Conservation (phyloP, 2,888 invertebrate genomes). For the Stenotaenia linearis region DNA sequence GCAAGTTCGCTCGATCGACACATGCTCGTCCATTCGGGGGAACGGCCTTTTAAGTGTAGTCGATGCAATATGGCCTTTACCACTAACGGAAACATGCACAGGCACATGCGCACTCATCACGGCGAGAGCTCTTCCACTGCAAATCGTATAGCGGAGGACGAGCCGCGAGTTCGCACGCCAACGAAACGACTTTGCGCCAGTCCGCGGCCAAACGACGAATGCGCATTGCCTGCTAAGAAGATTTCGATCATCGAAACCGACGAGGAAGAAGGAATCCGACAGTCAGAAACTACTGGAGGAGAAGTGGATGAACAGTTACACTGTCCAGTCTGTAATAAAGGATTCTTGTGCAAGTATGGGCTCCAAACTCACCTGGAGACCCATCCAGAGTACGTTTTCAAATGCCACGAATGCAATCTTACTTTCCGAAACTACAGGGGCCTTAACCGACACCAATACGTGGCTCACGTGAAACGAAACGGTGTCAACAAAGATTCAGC, state of each 20-base stretch:
- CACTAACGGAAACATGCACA: conserved; percentile 79
- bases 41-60: conserved; percentile 71
- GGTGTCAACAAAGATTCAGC: neutral
- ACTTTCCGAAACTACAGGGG: conserved; percentile 65
- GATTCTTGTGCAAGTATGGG: conserved; percentile 56
- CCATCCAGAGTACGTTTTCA: conserved; percentile 62
- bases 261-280: conserved; percentile 29
- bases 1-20: conserved; percentile 73
- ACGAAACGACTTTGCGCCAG: conserved; percentile 6
- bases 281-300: conserved; percentile 35
- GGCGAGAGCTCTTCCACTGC: conserved; percentile 42
- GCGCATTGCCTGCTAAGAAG: conserved; percentile 17
- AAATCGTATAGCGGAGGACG: conserved; percentile 29
- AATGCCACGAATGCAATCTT: conserved; percentile 67
- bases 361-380: conserved; percentile 62
- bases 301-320: conserved; percentile 40
- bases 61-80: conserved; percentile 74
- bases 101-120: conserved; percentile 67
- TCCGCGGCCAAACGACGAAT: neutral
- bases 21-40: conserved; percentile 71
- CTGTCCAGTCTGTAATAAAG: conserved; percentile 62
- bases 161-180: conserved; percentile 28
- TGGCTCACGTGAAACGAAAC: conserved; percentile 52
- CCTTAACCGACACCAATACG: conserved; percentile 63
- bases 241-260: neutral